Conservation (phyloP, 2,797 vertebrate genomes). For the Anisognathus igniventris region DNA sequence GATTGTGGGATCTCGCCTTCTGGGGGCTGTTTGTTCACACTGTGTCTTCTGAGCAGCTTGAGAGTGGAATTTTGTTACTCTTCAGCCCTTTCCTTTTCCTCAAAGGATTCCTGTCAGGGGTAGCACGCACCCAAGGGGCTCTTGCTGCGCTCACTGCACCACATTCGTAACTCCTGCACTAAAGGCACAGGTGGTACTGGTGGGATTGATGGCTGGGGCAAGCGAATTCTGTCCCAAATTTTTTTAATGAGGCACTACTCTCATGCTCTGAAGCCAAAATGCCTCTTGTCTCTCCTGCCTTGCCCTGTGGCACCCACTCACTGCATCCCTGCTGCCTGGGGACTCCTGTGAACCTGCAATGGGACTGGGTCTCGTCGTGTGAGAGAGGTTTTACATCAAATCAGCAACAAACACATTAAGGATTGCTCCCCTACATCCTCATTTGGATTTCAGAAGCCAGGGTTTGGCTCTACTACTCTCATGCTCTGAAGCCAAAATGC, state of each 20-base stretch:
- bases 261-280: background rate
- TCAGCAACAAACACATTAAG: rapidly evolving
- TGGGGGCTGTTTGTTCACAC: background rate
- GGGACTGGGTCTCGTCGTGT: background rate
- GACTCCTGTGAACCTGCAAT: background rate
- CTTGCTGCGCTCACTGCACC: background rate
- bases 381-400: background rate
- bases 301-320: background rate
- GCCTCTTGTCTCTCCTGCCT: background rate
- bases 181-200: background rate
- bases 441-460: background rate
- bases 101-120: background rate
- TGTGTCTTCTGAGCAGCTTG: background rate
- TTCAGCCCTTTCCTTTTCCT: background rate
- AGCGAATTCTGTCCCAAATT: background rate
- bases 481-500: background rate
- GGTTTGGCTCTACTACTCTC: too few species aligned
- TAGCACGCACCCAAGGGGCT: rapidly evolving
- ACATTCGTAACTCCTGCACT: rapidly evolving
- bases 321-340: background rate
- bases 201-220: background rate
- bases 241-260: background rate
- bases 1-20: background rate
- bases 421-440: background rate
- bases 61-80: background rate